Conservation (phyloP, 2,888 invertebrate genomes). For the Tachystola acroxantha region DNA sequence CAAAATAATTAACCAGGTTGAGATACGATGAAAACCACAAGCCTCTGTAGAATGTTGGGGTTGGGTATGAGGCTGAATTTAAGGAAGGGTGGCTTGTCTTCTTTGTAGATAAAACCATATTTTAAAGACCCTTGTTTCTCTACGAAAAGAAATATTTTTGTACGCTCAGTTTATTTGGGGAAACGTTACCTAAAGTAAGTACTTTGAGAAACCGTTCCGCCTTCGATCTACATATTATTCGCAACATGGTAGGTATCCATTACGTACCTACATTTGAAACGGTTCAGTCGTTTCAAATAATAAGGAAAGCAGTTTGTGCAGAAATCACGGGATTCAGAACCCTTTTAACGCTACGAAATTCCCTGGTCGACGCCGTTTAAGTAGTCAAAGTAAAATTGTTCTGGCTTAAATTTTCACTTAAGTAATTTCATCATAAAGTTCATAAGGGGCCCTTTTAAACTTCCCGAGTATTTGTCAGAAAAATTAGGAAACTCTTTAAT, state of each 20-base stretch:
- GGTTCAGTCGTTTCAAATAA: too few relatives aligned
- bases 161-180: too few relatives aligned
- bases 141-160: too few relatives aligned
- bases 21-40: not conserved
- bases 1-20: not conserved
- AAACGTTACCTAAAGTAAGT: too few relatives aligned
- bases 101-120: not conserved
- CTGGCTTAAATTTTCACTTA: conserved; percentile 1
- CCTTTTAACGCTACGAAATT: conserved; percentile 11
- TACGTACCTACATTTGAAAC: too few relatives aligned
- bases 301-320: not conserved
- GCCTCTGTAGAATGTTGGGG: not conserved
- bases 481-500: conserved; percentile 3
- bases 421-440: conserved; percentile 8
- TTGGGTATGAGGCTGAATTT: not conserved
- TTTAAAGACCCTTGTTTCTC: too few relatives aligned
- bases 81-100: not conserved
- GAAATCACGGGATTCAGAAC: not conserved
- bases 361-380: conserved; percentile 8
- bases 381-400: conserved; percentile 9
- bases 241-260: too few relatives aligned
- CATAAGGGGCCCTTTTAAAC: not conserved
- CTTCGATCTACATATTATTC: too few relatives aligned
- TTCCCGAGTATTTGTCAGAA: conserved; percentile 6
- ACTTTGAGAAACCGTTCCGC: too few relatives aligned